Evolutionary conservation across 1,140 invertebrate species (phyloP).

Genomic region (Leptopilina clavipes): DNA sequence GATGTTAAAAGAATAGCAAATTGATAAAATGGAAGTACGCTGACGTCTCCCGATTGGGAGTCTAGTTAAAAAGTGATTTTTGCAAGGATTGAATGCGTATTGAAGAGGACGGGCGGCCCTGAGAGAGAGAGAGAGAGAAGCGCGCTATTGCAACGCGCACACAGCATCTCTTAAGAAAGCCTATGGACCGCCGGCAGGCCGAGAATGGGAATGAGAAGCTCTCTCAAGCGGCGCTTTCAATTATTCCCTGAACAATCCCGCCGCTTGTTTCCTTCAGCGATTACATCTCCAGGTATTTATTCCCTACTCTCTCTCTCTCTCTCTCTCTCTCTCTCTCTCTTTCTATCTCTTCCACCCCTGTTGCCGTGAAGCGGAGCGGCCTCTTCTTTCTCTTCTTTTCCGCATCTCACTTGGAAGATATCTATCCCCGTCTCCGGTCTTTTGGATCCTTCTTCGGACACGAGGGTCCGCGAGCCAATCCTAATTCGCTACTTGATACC

Average conservation of each 20-base stretch:
- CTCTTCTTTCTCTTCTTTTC: conserved; percentile 37
- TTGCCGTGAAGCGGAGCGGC: conserved; percentile 28
- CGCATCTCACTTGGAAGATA: conserved; percentile 25
- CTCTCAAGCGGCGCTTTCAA: conserved; percentile 74
- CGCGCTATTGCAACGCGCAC: conserved; percentile 43
- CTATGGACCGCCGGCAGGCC: conserved; percentile 51
- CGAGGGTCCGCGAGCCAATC: conserved; percentile 22
- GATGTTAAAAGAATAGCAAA: background rate
- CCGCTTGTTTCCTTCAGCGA: conserved; percentile 75
- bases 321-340: conserved; percentile 36
- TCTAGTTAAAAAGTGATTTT: conserved; percentile 27
- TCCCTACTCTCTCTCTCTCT: conserved; percentile 57
- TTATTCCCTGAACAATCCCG: conserved; percentile 75
- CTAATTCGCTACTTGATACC: conserved; percentile 34
- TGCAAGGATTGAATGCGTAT: conserved; percentile 24
- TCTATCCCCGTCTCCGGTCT: background rate
- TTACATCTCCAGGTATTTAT: conserved; percentile 75
- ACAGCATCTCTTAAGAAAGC: conserved; percentile 48
- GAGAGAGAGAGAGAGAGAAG: background rate
- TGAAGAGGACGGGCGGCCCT: conserved; percentile 24
- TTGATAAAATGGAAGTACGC: background rate
- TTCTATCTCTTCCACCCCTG: conserved; percentile 21
- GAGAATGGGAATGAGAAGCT: conserved; percentile 70
- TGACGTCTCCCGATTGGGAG: conserved; percentile 11
- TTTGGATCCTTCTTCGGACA: conserved; percentile 10